A percentile compares a stretch with the other conserved stretches of the same genome.
These are phyloP conservation scores for Trematocara stigmaticum DNA, from an alignment of 2,113 vertebrate species.

Conservation along the genomic window DNA sequence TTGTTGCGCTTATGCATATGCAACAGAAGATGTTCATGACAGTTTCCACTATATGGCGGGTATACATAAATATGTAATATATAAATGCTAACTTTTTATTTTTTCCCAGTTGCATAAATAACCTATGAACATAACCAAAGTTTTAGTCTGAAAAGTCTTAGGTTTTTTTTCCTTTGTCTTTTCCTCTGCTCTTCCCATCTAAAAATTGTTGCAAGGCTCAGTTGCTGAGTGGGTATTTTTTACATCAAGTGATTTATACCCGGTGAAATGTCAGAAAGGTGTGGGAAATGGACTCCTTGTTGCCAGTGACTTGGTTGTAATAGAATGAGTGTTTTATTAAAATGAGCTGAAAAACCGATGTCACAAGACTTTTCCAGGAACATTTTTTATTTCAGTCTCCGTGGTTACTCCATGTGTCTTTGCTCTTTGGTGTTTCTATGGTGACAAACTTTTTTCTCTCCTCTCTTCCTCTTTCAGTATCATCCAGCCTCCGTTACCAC, in stretches of 20 bases:
- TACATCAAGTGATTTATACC: not conserved
- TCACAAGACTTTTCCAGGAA: slow-evolving; percentile 10
- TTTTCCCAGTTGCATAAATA: not conserved
- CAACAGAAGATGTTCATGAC: not conserved
- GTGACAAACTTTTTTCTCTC: slow-evolving; percentile 28
- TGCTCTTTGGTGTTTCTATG: slow-evolving; percentile 46
- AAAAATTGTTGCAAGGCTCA: not conserved
- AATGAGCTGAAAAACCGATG: not conserved
- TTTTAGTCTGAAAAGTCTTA: not conserved
- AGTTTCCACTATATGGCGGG: not conserved
- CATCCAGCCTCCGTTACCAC: slow-evolving; percentile 92
- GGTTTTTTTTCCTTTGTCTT: fast-evolving
- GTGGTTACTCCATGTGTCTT: slow-evolving; percentile 27
- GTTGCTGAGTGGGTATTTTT: not conserved
- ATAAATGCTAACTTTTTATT: not conserved
- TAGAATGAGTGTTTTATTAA: not conserved
- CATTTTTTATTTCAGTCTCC: not conserved
- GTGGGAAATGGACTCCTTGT: not conserved
- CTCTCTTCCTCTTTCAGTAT: slow-evolving; percentile 78
- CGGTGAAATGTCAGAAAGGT: not conserved
- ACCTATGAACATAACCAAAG: not conserved
- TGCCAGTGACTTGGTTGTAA: not conserved
- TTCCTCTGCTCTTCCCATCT: not conserved
- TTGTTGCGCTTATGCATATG: not conserved
- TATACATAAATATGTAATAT: not conserved